These are phyloP conservation scores for Ypsolopha scabrella DNA, from an alignment of 2,888 invertebrate genomes.

Conservation along the genomic window DNA sequence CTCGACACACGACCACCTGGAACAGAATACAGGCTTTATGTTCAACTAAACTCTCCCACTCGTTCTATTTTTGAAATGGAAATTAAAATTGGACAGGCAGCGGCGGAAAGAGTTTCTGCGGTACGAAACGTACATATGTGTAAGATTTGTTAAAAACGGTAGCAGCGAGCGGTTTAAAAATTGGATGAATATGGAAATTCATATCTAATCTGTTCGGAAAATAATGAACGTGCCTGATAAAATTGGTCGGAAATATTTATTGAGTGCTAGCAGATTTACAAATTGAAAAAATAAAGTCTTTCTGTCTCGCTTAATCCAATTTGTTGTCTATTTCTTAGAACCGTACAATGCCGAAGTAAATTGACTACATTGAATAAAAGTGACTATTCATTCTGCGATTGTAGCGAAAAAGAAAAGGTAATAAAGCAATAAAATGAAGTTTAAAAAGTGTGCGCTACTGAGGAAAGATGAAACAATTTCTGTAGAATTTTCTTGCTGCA, in stretches of 20 bases:
- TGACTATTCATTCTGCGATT: slow-evolving; percentile 1
- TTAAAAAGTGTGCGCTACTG: slow-evolving; percentile 1
- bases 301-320: too few relatives aligned
- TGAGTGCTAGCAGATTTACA: too few relatives aligned
- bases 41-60: not conserved
- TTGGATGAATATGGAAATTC: too few relatives aligned
- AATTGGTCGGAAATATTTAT: too few relatives aligned
- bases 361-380: not conserved
- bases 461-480: slow-evolving; percentile 7
- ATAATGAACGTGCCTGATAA: too few relatives aligned
- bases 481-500: slow-evolving; percentile 19
- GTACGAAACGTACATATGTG: too few relatives aligned
- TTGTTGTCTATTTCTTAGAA: not conserved
- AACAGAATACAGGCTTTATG: slow-evolving; percentile 45
- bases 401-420: not conserved
- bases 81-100: slow-evolving; percentile 1
- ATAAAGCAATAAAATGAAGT: slow-evolving; percentile 3
- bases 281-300: too few relatives aligned
- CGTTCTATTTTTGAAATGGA: not conserved
- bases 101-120: not conserved
- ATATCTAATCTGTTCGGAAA: too few relatives aligned
- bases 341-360: not conserved
- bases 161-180: too few relatives aligned
- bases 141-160: too few relatives aligned
- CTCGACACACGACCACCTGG: slow-evolving; percentile 47